Percentiles rank a stretch among this genome's conserved stretches.
phyloP scores from a whole-genome alignment of 2,888 invertebrate genomes.

The Ennomos erosarius region DNA sequence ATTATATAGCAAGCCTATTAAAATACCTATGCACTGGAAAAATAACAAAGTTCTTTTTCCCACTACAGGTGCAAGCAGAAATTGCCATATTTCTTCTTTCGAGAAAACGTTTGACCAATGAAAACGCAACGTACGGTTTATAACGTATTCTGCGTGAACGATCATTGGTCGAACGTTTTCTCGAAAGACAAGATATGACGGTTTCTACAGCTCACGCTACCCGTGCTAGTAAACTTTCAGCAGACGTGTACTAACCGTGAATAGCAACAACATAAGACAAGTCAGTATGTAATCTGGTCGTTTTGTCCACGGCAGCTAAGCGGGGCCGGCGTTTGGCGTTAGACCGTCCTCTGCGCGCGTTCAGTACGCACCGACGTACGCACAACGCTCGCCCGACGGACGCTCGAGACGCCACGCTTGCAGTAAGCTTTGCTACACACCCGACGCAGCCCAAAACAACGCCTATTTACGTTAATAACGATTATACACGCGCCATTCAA shows the following conservation, averaged over 20 bases:
- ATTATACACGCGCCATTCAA: constrained; percentile 40
- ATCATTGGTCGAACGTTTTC: no score
- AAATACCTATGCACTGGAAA: no score
- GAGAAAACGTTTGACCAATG: no score
- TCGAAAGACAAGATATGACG: no score
- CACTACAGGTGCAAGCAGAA: no score
- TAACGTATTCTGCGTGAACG: no score
- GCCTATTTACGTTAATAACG: constrained; percentile 53
- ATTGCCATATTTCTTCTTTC: no score
- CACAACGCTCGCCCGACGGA: constrained; percentile 42
- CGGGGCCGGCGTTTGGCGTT: constrained; percentile 20
- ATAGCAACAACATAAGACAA: background rate
- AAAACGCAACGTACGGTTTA: no score
- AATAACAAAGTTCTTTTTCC: no score
- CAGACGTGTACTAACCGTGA: background rate
- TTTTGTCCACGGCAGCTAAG: constrained; percentile 38
- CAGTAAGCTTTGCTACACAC: constrained; percentile 82
- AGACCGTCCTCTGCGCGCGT: constrained; percentile 61
- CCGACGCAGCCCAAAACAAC: constrained; percentile 56
- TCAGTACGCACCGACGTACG: constrained; percentile 38
- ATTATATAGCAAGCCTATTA: no score
- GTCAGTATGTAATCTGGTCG: constrained; percentile 11
- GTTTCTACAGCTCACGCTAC: no score
- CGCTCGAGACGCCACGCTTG: constrained; percentile 78
- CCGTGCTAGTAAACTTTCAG: no score